Percentiles rank a stretch among this genome's conserved stretches.
These are phyloP conservation scores for Trichogramma pretiosum DNA, from an alignment of 1,140 invertebrate genomes.

Conservation along the genomic window DNA sequence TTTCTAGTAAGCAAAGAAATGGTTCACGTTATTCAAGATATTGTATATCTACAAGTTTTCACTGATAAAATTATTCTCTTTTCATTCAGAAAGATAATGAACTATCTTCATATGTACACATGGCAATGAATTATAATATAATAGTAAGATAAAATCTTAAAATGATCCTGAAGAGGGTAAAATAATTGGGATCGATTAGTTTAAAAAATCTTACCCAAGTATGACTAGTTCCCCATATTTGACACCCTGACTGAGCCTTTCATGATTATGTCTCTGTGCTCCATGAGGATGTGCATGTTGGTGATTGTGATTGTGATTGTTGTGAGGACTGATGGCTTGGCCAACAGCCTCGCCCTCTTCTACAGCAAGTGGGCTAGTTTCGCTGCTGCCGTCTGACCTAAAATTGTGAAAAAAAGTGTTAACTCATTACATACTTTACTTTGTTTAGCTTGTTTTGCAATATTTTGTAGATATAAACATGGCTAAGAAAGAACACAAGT, in stretches of 20 bases:
- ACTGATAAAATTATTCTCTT: too few species aligned
- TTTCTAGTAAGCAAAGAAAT: too few species aligned
- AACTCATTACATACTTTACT: conserved; percentile 2
- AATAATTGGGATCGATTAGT: too few species aligned
- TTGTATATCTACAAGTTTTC: too few species aligned
- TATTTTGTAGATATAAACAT: too few species aligned
- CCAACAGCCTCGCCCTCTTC: conserved; percentile 44
- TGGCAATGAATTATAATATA: too few species aligned
- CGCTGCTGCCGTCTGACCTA: conserved; percentile 45
- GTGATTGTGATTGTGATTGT: conserved; percentile 38
- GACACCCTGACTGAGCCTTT: conserved; percentile 63
- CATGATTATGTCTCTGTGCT: conserved; percentile 41
- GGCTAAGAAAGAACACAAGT: too few species aligned
- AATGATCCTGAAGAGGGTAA: too few species aligned
- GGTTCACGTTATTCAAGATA: too few species aligned
- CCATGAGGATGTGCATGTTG: conserved; percentile 37
- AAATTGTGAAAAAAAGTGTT: conserved; percentile 21
- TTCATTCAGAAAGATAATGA: too few species aligned
- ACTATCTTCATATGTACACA: too few species aligned
- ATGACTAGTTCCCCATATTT: conserved; percentile 92
- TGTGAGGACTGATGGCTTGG: conserved; percentile 39
- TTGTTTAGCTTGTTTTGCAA: conserved; percentile 3
- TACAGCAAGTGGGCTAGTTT: conserved; percentile 41
- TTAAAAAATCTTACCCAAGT: conserved; percentile 64
- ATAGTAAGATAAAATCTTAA: too few species aligned